These are phyloP conservation scores for Whitmania pigra DNA, from an alignment of 1,140 invertebrate species.

Conservation along the genomic window DNA sequence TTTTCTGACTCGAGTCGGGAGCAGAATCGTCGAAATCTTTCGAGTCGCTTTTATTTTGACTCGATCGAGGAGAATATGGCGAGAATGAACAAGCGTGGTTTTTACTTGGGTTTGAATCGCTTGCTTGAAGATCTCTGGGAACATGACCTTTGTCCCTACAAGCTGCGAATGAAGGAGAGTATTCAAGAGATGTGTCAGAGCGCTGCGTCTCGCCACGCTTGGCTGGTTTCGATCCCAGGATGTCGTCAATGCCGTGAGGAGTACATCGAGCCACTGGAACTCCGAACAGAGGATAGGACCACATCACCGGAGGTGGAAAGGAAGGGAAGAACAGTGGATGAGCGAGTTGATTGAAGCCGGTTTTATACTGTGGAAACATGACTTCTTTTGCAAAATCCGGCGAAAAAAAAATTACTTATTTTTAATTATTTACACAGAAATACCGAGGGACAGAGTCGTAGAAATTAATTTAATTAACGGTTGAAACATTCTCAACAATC, in stretches of 20 bases:
- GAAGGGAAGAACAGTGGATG: neutral
- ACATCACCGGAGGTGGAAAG: neutral
- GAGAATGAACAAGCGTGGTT: too few relatives aligned
- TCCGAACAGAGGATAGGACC: neutral
- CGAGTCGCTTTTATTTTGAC: too few relatives aligned
- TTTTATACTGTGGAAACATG: constrained; percentile 8
- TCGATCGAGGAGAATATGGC: too few relatives aligned
- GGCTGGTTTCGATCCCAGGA: neutral
- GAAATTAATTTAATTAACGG: neutral
- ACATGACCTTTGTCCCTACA: too few relatives aligned
- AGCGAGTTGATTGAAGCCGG: neutral
- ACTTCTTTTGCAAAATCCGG: neutral
- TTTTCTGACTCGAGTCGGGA: neutral
- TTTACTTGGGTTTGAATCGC: too few relatives aligned
- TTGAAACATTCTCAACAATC: neutral
- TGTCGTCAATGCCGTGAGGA: constrained; percentile 8
- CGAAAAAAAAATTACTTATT: neutral
- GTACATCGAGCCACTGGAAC: neutral
- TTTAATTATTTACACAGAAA: neutral
- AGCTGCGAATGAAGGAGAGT: too few relatives aligned
- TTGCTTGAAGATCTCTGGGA: too few relatives aligned
- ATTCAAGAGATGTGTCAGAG: too few relatives aligned
- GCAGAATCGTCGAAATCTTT: neutral
- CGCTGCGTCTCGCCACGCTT: too few relatives aligned
- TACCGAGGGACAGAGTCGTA: neutral